A percentile compares a stretch with the other conserved stretches of the same genome.
Evolutionary conservation across 2,888 invertebrate species (phyloP).

Genomic region (Selenia dentaria): DNA sequence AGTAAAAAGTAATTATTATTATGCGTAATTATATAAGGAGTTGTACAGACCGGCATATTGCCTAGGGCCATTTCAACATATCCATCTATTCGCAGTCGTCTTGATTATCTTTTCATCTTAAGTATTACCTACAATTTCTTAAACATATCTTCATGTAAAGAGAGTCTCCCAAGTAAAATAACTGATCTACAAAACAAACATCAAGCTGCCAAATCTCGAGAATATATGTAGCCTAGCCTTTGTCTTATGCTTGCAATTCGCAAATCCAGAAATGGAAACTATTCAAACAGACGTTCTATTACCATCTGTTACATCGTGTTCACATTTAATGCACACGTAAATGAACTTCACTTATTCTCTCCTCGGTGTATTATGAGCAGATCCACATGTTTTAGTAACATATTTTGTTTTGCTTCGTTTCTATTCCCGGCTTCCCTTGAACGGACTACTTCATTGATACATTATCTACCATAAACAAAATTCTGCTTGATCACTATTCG

Average conservation of each 20-base stretch:
- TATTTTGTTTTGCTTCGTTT: slow-evolving; percentile 47
- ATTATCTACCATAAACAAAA: slow-evolving; percentile 31
- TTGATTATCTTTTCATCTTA: no score
- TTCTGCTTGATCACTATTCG: slow-evolving; percentile 22
- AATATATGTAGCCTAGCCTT: background rate
- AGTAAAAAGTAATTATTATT: no score
- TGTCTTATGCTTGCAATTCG: no score
- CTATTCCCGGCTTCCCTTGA: slow-evolving; percentile 58
- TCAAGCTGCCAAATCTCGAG: background rate
- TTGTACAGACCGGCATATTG: no score
- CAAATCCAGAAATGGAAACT: no score
- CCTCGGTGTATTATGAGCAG: slow-evolving; percentile 34
- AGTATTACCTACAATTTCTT: no score
- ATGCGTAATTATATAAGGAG: no score
- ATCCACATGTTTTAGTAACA: slow-evolving; percentile 42
- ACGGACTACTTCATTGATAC: slow-evolving; percentile 62
- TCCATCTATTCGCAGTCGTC: no score
- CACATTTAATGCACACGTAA: slow-evolving; percentile 9
- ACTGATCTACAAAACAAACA: slow-evolving; percentile 11
- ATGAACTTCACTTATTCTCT: slow-evolving; percentile 29
- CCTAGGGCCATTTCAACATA: no score
- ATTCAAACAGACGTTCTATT: no score
- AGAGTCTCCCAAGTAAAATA: no score
- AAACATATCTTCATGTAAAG: no score
- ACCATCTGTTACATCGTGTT: slow-evolving; percentile 8